A percentile compares a stretch with the other conserved stretches of the same genome.
phyloP scores from a whole-genome alignment of 2,888 invertebrate species.

The Lasioglossum marginatum region DNA sequence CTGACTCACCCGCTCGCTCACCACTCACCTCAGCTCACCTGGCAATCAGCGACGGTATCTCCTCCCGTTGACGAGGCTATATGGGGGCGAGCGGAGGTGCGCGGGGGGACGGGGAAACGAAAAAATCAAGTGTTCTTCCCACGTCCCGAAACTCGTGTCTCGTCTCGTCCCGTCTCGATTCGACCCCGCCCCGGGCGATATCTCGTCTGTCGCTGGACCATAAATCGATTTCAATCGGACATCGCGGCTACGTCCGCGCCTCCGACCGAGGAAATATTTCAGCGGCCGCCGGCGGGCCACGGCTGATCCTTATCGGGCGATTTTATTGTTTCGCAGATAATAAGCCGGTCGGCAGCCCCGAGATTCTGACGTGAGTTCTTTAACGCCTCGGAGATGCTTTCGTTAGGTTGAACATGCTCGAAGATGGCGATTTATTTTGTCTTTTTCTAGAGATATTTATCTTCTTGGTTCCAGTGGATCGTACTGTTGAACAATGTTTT shows the following conservation, averaged over 20 bases:
- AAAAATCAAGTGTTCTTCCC: slow-evolving; percentile 71
- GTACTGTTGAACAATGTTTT: neutral
- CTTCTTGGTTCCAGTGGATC: neutral
- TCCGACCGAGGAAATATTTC: slow-evolving; percentile 46
- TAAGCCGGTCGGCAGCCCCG: slow-evolving; percentile 37
- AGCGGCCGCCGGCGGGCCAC: slow-evolving; percentile 6
- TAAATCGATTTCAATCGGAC: slow-evolving; percentile 71
- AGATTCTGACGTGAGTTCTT: neutral
- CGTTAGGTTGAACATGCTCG: slow-evolving; percentile 34
- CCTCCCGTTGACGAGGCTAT: slow-evolving; percentile 17
- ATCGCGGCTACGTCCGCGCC: slow-evolving; percentile 44
- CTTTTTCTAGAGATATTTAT: neutral
- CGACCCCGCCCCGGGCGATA: slow-evolving; percentile 75
- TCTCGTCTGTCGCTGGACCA: slow-evolving; percentile 64
- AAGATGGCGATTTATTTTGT: neutral
- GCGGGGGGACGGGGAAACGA: slow-evolving; percentile 21
- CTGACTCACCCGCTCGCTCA: slow-evolving; percentile 70
- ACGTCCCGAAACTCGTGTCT: slow-evolving; percentile 72
- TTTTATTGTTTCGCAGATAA: slow-evolving; percentile 59
- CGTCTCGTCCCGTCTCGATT: slow-evolving; percentile 59
- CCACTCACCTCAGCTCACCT: slow-evolving; percentile 57
- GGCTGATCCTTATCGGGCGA: slow-evolving; percentile 42
- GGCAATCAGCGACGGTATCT: slow-evolving; percentile 51
- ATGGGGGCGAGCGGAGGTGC: slow-evolving; percentile 21
- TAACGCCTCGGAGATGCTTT: slow-evolving; percentile 24